Percentiles rank a stretch among this genome's conserved stretches.
Conservation (phyloP, 2,888 invertebrate genomes). For the Dicycla oo region DNA sequence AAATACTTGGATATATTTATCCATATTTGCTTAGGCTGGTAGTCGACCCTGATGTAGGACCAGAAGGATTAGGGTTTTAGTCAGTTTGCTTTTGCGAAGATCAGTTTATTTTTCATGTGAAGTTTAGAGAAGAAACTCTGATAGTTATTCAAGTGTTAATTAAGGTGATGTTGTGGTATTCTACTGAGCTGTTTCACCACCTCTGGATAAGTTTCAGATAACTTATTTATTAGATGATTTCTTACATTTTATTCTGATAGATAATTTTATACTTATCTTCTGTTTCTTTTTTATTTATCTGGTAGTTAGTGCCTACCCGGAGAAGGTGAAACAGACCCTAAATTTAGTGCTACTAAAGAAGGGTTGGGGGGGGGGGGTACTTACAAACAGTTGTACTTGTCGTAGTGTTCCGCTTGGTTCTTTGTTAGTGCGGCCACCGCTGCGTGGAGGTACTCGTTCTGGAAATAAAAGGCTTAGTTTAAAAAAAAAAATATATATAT, state of each 20-base stretch:
- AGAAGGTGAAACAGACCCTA: neutral
- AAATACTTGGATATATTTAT: slow-evolving; percentile 47
- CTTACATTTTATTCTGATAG: neutral
- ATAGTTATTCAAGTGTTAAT: neutral
- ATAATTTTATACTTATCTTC: neutral
- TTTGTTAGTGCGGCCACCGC: slow-evolving; percentile 92
- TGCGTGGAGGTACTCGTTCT: slow-evolving; percentile 92
- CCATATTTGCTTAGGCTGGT: slow-evolving; percentile 54
- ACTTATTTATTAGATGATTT: neutral
- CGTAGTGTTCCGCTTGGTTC: slow-evolving; percentile 90
- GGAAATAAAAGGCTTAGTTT: slow-evolving; percentile 44
- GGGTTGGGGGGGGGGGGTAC: slow-evolving; percentile 71
- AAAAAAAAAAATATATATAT: neutral
- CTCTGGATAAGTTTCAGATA: neutral
- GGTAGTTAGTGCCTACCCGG: neutral
- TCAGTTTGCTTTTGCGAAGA: neutral
- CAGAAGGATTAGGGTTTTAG: slow-evolving; percentile 22
- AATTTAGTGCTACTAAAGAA: neutral
- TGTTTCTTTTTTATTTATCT: neutral
- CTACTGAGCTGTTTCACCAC: no score
- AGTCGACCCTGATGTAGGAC: slow-evolving; percentile 49
- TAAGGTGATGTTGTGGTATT: neutral
- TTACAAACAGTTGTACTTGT: slow-evolving; percentile 91
- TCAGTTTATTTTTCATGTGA: neutral
- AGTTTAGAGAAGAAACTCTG: neutral